These are phyloP conservation scores for Okamejei kenojei DNA, from an alignment of 2,797 vertebrate species.

Conservation along the genomic window DNA sequence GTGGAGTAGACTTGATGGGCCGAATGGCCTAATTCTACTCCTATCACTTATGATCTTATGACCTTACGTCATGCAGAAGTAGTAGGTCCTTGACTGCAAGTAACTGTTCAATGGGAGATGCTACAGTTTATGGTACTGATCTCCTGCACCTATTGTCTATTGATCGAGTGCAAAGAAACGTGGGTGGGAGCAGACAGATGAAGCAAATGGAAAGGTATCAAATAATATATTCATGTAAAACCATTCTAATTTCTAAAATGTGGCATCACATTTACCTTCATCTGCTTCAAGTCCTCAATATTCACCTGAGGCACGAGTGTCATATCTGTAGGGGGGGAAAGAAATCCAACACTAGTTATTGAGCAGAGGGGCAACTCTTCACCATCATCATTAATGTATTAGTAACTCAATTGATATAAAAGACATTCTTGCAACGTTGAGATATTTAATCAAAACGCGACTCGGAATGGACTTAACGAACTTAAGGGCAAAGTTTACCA, in stretches of 20 bases:
- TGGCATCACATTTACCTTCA: slow-evolving; percentile 71
- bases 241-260: slow-evolving; percentile 37
- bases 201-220: not conserved
- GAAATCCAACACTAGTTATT: not conserved
- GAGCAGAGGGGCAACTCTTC: not conserved
- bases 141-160: not conserved
- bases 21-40: too few relatives aligned
- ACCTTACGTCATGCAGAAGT: not conserved
- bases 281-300: slow-evolving; percentile 94
- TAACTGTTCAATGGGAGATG: not conserved
- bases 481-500: not conserved
- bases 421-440: not conserved
- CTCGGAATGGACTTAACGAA: not conserved
- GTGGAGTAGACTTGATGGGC: too few relatives aligned
- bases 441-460: not conserved
- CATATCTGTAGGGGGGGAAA: slow-evolving; percentile 59
- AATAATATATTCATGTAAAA: not conserved
- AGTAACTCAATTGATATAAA: not conserved
- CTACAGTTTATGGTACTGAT: not conserved
- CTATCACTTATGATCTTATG: too few relatives aligned
- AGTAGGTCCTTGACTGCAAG: not conserved
- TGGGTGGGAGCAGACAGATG: not conserved
- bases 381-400: not conserved
- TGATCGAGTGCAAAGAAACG: not conserved
- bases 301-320: slow-evolving; percentile 78